These are phyloP conservation scores for Dromas ardeola DNA, from an alignment of 2,113 vertebrate genomes.

Conservation along the genomic window DNA sequence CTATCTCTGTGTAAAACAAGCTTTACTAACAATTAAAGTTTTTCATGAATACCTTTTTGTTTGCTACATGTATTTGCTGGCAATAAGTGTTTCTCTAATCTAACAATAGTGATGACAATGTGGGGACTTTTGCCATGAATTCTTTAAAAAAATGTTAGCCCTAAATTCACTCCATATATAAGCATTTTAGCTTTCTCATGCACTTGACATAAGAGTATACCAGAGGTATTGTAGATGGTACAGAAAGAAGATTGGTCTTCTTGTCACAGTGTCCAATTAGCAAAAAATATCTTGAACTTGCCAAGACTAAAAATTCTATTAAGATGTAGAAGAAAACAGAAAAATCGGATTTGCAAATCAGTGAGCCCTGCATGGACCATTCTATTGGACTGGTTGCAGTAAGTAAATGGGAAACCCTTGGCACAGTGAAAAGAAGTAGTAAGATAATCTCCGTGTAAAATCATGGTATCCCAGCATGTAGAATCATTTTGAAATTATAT, in stretches of 20 bases:
- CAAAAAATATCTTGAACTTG: neutral
- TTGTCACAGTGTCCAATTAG: neutral
- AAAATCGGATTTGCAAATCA: neutral
- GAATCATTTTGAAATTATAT: neutral
- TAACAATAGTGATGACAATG: neutral
- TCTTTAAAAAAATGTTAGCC: neutral
- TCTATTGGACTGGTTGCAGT: neutral
- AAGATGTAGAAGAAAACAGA: neutral
- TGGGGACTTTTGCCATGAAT: neutral
- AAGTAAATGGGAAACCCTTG: neutral
- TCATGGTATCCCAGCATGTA: neutral
- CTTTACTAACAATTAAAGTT: neutral
- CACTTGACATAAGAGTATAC: neutral
- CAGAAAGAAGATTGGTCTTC: neutral
- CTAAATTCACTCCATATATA: neutral
- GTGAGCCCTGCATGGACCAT: neutral
- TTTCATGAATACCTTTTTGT: neutral
- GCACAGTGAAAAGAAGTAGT: neutral
- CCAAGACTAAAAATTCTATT: neutral
- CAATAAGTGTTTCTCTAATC: neutral
- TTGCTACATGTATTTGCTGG: neutral
- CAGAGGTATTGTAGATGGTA: neutral
- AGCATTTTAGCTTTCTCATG: neutral
- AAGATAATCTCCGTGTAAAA: neutral
- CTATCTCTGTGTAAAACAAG: neutral